Evolutionary conservation across 2,888 invertebrate genomes (phyloP), one percentile per base, ranked within the genome.

Genomic region (Tholera decimalis): DNA sequence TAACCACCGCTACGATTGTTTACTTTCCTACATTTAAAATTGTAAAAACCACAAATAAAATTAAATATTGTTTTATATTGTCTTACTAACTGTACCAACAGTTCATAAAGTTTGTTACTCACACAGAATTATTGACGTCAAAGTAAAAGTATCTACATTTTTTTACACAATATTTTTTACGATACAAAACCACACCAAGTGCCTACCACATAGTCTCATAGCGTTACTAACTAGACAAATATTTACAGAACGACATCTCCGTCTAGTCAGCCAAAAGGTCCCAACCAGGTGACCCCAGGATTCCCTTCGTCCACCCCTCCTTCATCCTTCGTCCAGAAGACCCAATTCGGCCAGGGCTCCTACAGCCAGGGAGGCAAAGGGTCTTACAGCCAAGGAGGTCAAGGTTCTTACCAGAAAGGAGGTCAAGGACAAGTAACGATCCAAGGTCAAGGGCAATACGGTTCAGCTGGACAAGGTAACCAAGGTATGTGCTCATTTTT

Each of bases 241-340:
- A 20, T 71, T 64, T 66, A 6, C 69, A 73, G 82, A 64, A 80
- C 80, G 30, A 76, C 85, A 28, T 62, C 83, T 3, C 86, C 85
- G 59, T 88, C 92, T 0, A 88, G 85, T 0, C 56, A 72, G 0
- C 83, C 89, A 1, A 86, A 79, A 62, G 88, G 87, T 41, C 88
- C 90, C 3, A 89, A 86, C 84, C 89, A 89, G 70, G 84, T 90
- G 13, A 90, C 91, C 8, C 87, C 89, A 11, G 88, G 90, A 3
- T 91, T 79, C 83, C 83, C 88, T 0, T 55, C 84, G 22, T 63
- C 78, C 28, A 84, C 77, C 20, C 84, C 73, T 0, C 15, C 33
- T 9, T 1, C 86, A 0, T 83, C 83, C 11, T 85, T 77, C 64
- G 65, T 78, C 41, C 85, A 81, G 63, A 87, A 88, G 77, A 88